Percentiles rank a stretch among this genome's conserved stretches.
These are phyloP conservation scores for Luidia sarsii DNA, from an alignment of 53 echinoderm and acorn worm species.

Conservation along the genomic window DNA sequence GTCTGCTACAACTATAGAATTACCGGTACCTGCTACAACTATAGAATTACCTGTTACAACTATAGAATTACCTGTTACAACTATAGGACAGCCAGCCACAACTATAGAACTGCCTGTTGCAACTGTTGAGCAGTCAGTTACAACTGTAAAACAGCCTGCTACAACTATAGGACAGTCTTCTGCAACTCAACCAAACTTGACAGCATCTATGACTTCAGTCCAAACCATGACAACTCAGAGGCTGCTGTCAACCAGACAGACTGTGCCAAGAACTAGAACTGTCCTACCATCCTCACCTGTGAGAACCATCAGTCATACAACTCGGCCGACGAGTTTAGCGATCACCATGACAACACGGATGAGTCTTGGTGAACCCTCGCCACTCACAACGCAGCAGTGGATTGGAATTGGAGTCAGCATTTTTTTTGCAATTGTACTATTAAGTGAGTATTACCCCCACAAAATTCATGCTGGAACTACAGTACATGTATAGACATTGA, in stretches of 20 bases:
- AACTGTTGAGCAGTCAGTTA: too few relatives aligned
- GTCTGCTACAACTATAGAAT: too few relatives aligned
- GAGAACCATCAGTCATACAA: not conserved
- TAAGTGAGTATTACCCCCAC: too few relatives aligned
- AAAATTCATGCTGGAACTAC: too few relatives aligned
- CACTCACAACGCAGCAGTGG: conserved; percentile 21
- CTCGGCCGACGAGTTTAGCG: not conserved
- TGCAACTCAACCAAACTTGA: not conserved
- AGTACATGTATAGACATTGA: too few relatives aligned
- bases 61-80: too few relatives aligned
- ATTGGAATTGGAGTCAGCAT: conserved; percentile 28
- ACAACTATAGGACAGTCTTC: not conserved
- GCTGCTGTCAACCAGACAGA: not conserved
- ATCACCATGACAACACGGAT: not conserved
- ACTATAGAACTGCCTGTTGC: too few relatives aligned
- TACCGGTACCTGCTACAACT: too few relatives aligned
- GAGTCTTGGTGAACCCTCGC: not conserved
- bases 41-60: too few relatives aligned
- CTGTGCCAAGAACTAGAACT: not conserved
- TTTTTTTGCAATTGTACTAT: not conserved
- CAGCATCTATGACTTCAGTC: not conserved
- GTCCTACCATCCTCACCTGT: too few relatives aligned
- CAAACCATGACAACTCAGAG: not conserved
- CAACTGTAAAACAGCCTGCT: too few relatives aligned
- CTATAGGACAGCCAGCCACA: too few relatives aligned